These are phyloP conservation scores for Xestia sexstrigata DNA, from an alignment of 2,888 invertebrate genomes.

Conservation along the genomic window DNA sequence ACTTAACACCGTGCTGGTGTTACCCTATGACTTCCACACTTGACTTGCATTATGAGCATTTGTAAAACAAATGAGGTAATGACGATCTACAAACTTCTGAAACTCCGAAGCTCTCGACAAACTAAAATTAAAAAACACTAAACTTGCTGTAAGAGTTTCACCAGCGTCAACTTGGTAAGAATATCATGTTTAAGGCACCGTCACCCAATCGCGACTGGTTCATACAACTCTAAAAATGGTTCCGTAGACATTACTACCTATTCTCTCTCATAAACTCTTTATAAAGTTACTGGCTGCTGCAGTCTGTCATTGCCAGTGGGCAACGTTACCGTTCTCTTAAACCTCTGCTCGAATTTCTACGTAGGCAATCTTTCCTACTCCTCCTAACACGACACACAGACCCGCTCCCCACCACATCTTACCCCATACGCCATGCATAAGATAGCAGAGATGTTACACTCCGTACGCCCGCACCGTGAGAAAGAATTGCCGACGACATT, in stretches of 20 bases:
- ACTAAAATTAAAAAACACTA: background rate
- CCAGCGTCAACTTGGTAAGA: background rate
- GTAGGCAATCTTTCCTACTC: background rate
- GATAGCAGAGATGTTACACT: conserved; percentile 81
- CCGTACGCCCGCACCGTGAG: conserved; percentile 81
- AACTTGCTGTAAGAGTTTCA: background rate
- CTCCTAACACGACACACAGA: background rate
- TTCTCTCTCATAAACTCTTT: background rate
- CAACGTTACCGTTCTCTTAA: background rate
- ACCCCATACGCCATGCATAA: conserved; percentile 71
- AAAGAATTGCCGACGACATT: conserved; percentile 86
- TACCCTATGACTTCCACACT: background rate
- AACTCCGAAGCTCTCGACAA: background rate
- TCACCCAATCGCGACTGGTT: background rate
- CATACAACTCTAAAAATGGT: background rate
- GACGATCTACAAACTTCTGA: background rate
- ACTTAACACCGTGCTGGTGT: background rate
- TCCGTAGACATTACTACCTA: background rate
- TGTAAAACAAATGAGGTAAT: background rate
- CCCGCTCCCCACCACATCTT: conserved; percentile 45
- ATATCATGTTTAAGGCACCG: background rate
- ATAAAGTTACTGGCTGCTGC: background rate
- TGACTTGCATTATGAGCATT: background rate
- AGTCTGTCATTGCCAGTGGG: no score
- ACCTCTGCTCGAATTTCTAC: background rate